Conservation (phyloP, 2,888 invertebrate species). For the Tuberolachnus salignus region DNA sequence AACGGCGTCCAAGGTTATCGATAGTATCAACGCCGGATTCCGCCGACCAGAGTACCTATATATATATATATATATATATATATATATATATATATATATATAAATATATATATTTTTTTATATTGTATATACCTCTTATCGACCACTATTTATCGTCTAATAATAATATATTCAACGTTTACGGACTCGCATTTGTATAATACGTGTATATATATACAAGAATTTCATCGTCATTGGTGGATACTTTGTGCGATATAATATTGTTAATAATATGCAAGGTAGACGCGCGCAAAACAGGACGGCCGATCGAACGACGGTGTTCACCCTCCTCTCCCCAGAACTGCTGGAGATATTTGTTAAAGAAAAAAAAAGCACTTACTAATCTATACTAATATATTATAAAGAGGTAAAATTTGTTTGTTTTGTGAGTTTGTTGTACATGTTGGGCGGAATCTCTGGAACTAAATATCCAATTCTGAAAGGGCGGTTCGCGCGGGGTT, state of each 20-base stretch:
- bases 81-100: not conserved
- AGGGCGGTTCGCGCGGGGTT: too few species aligned
- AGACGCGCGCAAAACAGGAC: not conserved
- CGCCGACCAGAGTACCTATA: conserved; percentile 20
- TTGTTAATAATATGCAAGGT: not conserved
- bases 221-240: not conserved
- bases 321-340: not conserved
- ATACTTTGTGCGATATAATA: not conserved
- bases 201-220: not conserved
- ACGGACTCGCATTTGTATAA: conserved; percentile 32
- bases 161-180: conserved; percentile 41
- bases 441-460: too few species aligned
- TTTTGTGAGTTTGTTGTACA: too few species aligned
- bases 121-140: conserved; percentile 28
- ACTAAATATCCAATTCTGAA: too few species aligned
- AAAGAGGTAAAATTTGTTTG: too few species aligned
- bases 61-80: not conserved
- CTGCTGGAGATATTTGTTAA: too few species aligned
- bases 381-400: too few species aligned
- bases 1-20: conserved; percentile 46
- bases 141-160: conserved; percentile 23
- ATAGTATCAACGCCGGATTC: conserved; percentile 52
- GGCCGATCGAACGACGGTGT: not conserved
- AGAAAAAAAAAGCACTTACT: too few species aligned
- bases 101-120: not conserved